A percentile compares a stretch with the other conserved stretches of the same genome.
Evolutionary conservation across 2,113 vertebrate genomes (phyloP).

Genomic region (Cyphomyrus discorhynchus): DNA sequence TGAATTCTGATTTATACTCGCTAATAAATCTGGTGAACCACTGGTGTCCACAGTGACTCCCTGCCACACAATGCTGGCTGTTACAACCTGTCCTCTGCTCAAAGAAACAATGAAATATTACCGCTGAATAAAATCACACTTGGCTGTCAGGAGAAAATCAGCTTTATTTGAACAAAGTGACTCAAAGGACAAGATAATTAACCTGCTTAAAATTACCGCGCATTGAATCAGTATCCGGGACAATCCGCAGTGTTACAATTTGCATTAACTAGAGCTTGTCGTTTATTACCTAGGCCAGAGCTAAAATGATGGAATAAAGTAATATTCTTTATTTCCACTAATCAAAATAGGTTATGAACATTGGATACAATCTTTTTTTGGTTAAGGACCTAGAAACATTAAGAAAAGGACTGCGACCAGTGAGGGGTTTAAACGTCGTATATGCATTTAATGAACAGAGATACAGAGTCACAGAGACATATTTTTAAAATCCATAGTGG

Average conservation of each 20-base stretch:
- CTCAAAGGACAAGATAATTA: slow-evolving; percentile 12
- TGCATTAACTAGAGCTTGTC: neutral
- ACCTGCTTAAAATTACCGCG: neutral
- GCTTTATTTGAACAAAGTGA: slow-evolving; percentile 1
- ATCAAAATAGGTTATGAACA: neutral
- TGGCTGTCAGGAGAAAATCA: slow-evolving; percentile 10
- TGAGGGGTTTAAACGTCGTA: neutral
- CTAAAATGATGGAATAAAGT: neutral
- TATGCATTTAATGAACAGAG: neutral
- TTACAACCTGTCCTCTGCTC: neutral
- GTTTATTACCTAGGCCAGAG: neutral
- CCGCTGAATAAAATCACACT: neutral
- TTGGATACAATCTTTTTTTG: neutral
- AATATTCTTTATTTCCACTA: neutral
- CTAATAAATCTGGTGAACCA: slow-evolving; percentile 11
- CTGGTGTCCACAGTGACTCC: neutral
- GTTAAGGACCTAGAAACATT: neutral
- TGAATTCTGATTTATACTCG: slow-evolving; percentile 9
- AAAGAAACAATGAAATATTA: slow-evolving; percentile 16
- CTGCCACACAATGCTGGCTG: neutral
- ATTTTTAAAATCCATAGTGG: neutral
- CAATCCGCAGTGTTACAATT: neutral
- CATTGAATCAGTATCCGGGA: neutral
- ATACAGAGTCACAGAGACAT: neutral
- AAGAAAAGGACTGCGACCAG: neutral